These are phyloP conservation scores for Drosophila emarginata DNA, from an alignment of 2,888 invertebrate genomes.

Conservation along the genomic window DNA sequence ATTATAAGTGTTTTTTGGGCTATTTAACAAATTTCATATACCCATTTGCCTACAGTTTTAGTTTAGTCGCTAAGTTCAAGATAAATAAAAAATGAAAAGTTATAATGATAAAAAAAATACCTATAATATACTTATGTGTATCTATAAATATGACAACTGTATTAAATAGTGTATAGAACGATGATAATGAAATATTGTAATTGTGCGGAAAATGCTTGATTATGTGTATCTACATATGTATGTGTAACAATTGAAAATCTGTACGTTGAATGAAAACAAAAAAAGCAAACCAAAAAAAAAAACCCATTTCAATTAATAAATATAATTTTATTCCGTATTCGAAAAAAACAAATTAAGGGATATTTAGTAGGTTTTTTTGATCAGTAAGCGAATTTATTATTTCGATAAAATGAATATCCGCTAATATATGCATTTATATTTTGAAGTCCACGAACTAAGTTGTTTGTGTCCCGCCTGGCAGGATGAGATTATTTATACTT, in stretches of 20 bases:
- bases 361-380: too few relatives aligned
- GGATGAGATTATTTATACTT: too few relatives aligned
- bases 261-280: neutral
- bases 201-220: constrained; percentile 15
- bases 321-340: constrained; percentile 70
- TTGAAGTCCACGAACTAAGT: too few relatives aligned
- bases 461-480: too few relatives aligned
- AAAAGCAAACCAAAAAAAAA: constrained; percentile 7
- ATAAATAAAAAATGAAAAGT: constrained; percentile 41
- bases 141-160: constrained; percentile 54
- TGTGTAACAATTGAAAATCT: constrained; percentile 62
- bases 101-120: constrained; percentile 21
- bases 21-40: constrained; percentile 37
- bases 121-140: constrained; percentile 21
- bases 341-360: constrained; percentile 13
- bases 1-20: constrained; percentile 45
- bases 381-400: too few relatives aligned
- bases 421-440: too few relatives aligned
- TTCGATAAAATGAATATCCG: too few relatives aligned
- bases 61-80: constrained; percentile 74
- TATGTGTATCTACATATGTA: constrained; percentile 40
- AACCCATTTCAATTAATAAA: constrained; percentile 67
- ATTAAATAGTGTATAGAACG: constrained; percentile 72
- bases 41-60: constrained; percentile 68
- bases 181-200: constrained; percentile 12